These are phyloP conservation scores for Euzophera pinguis DNA, from an alignment of 2,888 invertebrate genomes.

Conservation along the genomic window DNA sequence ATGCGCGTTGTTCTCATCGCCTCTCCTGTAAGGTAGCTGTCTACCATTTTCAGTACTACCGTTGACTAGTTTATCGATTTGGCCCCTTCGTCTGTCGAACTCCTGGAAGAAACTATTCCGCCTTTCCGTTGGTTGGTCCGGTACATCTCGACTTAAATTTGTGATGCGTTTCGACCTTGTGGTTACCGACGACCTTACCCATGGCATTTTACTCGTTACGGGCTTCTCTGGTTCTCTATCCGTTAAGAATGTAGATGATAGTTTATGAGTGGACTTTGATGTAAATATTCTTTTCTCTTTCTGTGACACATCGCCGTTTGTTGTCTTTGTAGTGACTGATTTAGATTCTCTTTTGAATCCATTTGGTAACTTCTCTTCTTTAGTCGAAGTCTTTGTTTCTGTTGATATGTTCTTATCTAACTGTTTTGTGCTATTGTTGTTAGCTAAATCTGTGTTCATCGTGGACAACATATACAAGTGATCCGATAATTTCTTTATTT, in stretches of 20 bases:
- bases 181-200: conserved; percentile 56
- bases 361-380: conserved; percentile 58
- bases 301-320: conserved; percentile 52
- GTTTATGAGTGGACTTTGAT: conserved; percentile 64
- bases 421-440: conserved; percentile 65
- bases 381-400: conserved; percentile 48
- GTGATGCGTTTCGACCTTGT: conserved; percentile 83
- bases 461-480: conserved; percentile 86
- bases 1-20: conserved; percentile 80
- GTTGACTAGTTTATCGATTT: conserved; percentile 68
- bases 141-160: conserved; percentile 85
- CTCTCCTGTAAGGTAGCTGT: conserved; percentile 69
- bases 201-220: conserved; percentile 76
- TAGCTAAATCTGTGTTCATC: conserved; percentile 79
- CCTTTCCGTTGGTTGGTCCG: conserved; percentile 80
- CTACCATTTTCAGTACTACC: conserved; percentile 56
- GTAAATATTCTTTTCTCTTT: conserved; percentile 57
- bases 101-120: conserved; percentile 77
- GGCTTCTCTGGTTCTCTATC: conserved; percentile 65
- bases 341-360: conserved; percentile 59
- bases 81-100: conserved; percentile 67
- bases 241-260: conserved; percentile 58
- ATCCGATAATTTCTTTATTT: conserved; percentile 90
- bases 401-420: conserved; percentile 58
- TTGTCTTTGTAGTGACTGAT: conserved; percentile 46